These are phyloP conservation scores for Carassius gibelio DNA, from an alignment of 2,113 vertebrate species.

Conservation along the genomic window DNA sequence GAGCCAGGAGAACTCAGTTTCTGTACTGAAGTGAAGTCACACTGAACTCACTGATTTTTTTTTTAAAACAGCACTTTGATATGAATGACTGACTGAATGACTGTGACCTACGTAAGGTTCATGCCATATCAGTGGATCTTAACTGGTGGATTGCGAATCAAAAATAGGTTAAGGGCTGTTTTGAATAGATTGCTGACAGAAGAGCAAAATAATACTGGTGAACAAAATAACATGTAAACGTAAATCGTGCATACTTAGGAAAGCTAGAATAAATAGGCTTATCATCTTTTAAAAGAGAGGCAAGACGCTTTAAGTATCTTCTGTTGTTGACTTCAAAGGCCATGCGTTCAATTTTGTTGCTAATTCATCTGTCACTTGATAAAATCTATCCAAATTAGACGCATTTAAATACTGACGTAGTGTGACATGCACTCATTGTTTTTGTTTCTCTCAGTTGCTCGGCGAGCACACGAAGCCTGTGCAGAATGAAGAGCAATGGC, in stretches of 20 bases:
- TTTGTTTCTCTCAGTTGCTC: conserved; percentile 71
- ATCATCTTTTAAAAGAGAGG: neutral
- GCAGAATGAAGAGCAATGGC: conserved; percentile 80
- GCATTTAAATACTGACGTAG: neutral
- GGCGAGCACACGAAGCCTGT: conserved; percentile 69
- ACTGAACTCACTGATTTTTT: neutral
- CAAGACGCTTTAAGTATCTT: neutral
- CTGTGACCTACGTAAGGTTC: neutral
- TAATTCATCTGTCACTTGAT: neutral
- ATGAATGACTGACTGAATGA: neutral
- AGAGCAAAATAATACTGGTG: too few species aligned
- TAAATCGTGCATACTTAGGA: too few species aligned
- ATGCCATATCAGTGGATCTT: neutral
- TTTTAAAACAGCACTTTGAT: neutral
- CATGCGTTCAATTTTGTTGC: neutral
- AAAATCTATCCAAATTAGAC: neutral
- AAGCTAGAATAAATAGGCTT: neutral
- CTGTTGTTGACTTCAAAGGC: neutral
- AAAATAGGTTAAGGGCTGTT: neutral
- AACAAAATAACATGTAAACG: too few species aligned
- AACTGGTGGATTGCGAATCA: neutral
- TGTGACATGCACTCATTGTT: neutral
- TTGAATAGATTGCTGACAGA: neutral
- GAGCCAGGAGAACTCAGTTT: neutral
- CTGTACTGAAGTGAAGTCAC: neutral